Percentiles rank a stretch among this genome's conserved stretches.
Evolutionary conservation across 2,888 invertebrate genomes (phyloP).

Genomic region (Drosophila ezoana): DNA sequence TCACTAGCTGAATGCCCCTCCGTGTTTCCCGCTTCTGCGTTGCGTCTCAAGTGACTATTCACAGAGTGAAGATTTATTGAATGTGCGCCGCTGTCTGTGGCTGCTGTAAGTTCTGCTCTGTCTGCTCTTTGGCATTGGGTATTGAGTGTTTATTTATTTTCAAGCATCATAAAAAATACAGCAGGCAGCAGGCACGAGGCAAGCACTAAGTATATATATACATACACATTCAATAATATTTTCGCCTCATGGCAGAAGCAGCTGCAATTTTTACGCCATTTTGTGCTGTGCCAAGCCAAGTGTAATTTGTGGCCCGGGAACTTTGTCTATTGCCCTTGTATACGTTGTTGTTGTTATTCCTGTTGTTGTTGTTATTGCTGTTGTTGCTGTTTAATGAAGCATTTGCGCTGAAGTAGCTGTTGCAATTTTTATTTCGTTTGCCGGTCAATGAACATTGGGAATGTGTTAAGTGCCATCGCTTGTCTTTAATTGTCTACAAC

Average conservation of each 20-base stretch:
- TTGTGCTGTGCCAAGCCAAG: conserved; percentile 66
- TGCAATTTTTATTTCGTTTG: conserved; percentile 79
- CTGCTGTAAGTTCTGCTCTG: conserved; percentile 57
- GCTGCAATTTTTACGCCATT: conserved; percentile 79
- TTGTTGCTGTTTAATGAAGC: conserved; percentile 77
- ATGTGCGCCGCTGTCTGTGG: conserved; percentile 52
- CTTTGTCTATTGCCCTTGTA: conserved; percentile 73
- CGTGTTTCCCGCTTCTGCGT: not conserved
- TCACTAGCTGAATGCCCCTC: conserved; percentile 9
- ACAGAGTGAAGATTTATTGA: conserved; percentile 80
- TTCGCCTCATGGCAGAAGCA: conserved; percentile 60
- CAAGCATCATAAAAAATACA: conserved; percentile 79
- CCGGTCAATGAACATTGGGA: conserved; percentile 78
- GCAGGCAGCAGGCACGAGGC: conserved; percentile 32
- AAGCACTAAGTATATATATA: conserved; percentile 24
- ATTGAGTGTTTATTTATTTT: conserved; percentile 83
- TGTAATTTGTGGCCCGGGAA: conserved; percentile 77
- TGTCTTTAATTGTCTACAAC: conserved; percentile 78
- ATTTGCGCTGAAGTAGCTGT: conserved; percentile 72
- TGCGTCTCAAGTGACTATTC: conserved; percentile 80
- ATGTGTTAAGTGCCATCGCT: conserved; percentile 76
- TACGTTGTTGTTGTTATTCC: conserved; percentile 17
- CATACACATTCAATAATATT: conserved; percentile 67
- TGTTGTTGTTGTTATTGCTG: conserved; percentile 32
- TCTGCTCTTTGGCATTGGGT: conserved; percentile 76